phyloP scores from a whole-genome alignment of 2,113 vertebrate species.

The Hypanus sabinus region DNA sequence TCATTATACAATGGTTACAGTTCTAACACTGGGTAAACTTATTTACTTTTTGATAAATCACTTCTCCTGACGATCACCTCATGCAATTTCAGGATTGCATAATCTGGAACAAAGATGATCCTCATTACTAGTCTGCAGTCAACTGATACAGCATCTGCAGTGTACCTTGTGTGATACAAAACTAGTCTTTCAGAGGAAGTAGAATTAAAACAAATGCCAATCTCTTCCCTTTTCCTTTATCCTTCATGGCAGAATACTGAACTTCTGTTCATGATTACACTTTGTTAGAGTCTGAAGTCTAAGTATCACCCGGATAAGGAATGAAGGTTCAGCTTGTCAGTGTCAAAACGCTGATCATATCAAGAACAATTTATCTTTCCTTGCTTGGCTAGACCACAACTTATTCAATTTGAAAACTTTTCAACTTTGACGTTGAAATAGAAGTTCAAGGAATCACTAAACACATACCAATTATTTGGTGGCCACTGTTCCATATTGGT shows the following conservation, averaged over 20 bases:
- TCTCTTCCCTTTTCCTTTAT: background rate
- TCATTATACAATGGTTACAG: background rate
- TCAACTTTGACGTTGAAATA: background rate
- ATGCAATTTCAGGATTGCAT: background rate
- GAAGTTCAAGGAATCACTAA: background rate
- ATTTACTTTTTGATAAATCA: background rate
- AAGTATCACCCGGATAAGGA: background rate
- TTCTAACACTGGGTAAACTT: background rate
- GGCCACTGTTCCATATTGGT: constrained; percentile 96
- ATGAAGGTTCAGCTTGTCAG: background rate
- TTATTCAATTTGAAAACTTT: background rate
- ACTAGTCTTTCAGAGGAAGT: background rate
- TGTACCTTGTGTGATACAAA: no score
- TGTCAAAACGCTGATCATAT: background rate
- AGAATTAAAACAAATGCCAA: background rate
- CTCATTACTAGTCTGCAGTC: background rate
- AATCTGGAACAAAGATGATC: background rate
- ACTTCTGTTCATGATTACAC: background rate
- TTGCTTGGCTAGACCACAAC: background rate
- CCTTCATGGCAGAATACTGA: no score
- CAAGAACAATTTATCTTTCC: background rate
- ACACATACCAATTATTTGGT: constrained; percentile 97
- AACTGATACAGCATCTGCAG: no score
- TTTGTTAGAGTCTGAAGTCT: background rate
- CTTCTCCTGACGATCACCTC: background rate